Evolutionary conservation across 2,113 vertebrate genomes (phyloP), one percentile per base, ranked within the genome.

Genomic region (Plotosus lineatus): DNA sequence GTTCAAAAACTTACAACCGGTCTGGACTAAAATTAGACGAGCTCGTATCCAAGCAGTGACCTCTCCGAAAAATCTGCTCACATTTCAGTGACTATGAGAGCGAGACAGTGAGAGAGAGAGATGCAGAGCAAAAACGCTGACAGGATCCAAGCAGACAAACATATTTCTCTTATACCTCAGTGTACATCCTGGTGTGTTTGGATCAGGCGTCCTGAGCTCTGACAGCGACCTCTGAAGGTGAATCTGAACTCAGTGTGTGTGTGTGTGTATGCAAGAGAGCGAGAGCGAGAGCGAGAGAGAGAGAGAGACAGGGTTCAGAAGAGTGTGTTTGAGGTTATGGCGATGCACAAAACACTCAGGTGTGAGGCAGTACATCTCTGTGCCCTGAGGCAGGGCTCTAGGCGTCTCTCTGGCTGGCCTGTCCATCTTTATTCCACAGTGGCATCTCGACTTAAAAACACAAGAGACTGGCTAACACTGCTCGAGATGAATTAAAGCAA

Each of bases 381-480:
- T 72, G 76, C 80, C 84, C 80, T 2, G 42, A 85, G 77, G 80
- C 75, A 78, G 50, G 48, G 31, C 84, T 68, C 71, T 42, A 68
- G 80, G 77, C 84, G 17, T 3, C 33, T 51, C 69, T 36, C 68
- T 33, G 58, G 17, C 28, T 17, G 23, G 55, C 42, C 75, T 53
- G 26, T 75, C 36, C 17, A 31, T 51, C 53, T 58, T 44, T 44
- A 23, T 26, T 78, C 48, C 66, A 7, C 61, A 74, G 69, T 33
- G 60, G 56, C 61, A 61, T 40, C 38, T 10, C n/a, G 17, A 73
- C 26, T 63, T 55, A 53, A 19, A 68, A 50, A 61, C 77, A 68
- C 55, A 6, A 73, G 28, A 61, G 3, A 5, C 26, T 9, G 0
- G 38, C 36, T 40, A 48, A 44, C 38, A 4, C 36, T 58, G 56